phyloP scores from a whole-genome alignment of 2,797 vertebrate species.

The Ctenochaetus hawaiiensis region DNA sequence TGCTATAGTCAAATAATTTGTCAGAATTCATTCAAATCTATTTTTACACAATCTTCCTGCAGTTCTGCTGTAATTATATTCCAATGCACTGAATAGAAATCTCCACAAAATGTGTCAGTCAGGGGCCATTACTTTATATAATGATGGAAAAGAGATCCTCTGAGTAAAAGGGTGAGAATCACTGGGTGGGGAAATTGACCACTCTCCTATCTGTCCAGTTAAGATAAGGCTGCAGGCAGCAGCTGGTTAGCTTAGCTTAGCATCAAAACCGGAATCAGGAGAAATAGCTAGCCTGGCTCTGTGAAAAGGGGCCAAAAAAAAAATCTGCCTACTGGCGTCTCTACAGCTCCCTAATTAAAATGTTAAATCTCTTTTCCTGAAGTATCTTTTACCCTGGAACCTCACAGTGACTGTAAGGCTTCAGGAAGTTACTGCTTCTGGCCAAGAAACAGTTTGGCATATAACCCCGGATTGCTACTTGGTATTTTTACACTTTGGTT shows the following conservation, averaged over 20 bases:
- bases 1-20: too few relatives aligned
- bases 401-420: neutral
- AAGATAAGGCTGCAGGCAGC: neutral
- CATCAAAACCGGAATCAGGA: neutral
- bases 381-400: constrained; percentile 9
- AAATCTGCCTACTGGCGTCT: neutral
- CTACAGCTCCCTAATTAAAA: neutral
- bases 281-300: neutral
- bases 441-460: neutral
- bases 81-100: too few relatives aligned
- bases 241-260: neutral
- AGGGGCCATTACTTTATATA: too few relatives aligned
- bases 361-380: neutral
- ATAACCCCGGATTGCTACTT: neutral
- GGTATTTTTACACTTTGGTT: neutral
- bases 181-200: neutral
- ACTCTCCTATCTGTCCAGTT: neutral
- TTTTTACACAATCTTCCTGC: too few relatives aligned
- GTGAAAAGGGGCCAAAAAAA: constrained; percentile 1
- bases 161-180: neutral
- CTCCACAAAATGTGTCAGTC: too few relatives aligned
- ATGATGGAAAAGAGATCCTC: too few relatives aligned
- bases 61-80: too few relatives aligned
- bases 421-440: neutral
- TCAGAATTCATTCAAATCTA: too few relatives aligned